Conservation (phyloP, 2,888 invertebrate species). For the Caradrina kadenii region DNA sequence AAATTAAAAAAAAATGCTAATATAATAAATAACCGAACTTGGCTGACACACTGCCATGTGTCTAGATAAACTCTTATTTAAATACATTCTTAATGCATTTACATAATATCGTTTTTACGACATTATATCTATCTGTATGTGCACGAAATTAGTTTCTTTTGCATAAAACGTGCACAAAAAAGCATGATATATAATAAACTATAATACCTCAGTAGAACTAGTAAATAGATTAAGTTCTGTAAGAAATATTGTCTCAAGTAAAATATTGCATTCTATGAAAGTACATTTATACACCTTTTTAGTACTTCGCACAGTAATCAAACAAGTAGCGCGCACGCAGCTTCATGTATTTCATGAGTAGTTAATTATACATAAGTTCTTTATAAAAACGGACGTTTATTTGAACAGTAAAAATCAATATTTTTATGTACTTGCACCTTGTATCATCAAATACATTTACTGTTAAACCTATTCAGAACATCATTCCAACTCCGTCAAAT, state of each 20-base stretch:
- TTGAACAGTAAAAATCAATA: no score
- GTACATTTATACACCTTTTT: constrained; percentile 56
- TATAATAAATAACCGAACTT: background rate
- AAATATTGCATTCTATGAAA: constrained; percentile 80
- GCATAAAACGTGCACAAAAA: constrained; percentile 31
- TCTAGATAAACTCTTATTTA: background rate
- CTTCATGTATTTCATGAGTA: constrained; percentile 31
- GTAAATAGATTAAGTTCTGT: constrained; percentile 12
- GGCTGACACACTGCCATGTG: no score
- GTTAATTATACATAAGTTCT: constrained; percentile 11
- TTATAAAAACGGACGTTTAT: constrained; percentile 4
- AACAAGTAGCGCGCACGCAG: constrained; percentile 49
- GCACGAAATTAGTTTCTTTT: constrained; percentile 36
- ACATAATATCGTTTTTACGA: constrained; percentile 1
- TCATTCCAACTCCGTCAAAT: no score
- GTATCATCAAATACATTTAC: no score
- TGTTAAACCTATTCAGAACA: no score
- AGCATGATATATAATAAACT: constrained; percentile 37
- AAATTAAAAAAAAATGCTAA: background rate
- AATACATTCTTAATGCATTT: background rate
- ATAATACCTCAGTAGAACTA: constrained; percentile 14
- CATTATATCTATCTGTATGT: constrained; percentile 32
- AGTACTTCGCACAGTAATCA: constrained; percentile 30
- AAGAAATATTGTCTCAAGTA: background rate
- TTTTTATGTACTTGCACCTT: background rate